Percentiles rank a stretch among this genome's conserved stretches.
Conservation (phyloP, 2,113 vertebrate genomes). For the Marmota monax region DNA sequence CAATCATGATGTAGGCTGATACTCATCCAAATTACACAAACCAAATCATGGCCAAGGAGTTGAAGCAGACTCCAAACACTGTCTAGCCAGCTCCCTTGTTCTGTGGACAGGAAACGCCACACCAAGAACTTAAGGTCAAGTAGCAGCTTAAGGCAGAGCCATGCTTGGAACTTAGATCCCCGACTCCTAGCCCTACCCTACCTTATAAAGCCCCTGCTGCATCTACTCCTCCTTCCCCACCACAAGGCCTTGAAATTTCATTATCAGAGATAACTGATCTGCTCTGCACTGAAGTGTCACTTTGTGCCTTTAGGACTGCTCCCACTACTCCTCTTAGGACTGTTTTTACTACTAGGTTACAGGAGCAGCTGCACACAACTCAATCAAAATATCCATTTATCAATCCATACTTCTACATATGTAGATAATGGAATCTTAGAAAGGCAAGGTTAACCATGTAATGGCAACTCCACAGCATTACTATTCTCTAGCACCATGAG, state of each 20-base stretch:
- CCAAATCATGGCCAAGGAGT: neutral
- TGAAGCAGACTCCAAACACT: neutral
- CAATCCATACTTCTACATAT: constrained; percentile 13
- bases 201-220: neutral
- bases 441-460: neutral
- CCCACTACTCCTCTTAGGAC: neutral
- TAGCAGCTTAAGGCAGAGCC: neutral
- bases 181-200: neutral
- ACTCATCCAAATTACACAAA: neutral
- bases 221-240: neutral
- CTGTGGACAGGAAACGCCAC: neutral
- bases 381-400: constrained; percentile 29
- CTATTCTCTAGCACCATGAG: constrained; percentile 15
- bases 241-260: neutral
- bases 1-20: neutral
- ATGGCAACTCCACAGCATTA: neutral
- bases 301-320: neutral
- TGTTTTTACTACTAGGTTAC: constrained; percentile 15
- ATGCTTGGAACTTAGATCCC: neutral
- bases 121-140: neutral
- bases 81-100: neutral
- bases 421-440: constrained; percentile 4
- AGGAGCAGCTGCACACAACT: constrained; percentile 26
- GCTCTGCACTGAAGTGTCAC: neutral
- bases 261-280: neutral